Evolutionary conservation across 2,888 invertebrate genomes (phyloP), one percentile per base, ranked within the genome.

Genomic region (Melieria crassipennis): DNA sequence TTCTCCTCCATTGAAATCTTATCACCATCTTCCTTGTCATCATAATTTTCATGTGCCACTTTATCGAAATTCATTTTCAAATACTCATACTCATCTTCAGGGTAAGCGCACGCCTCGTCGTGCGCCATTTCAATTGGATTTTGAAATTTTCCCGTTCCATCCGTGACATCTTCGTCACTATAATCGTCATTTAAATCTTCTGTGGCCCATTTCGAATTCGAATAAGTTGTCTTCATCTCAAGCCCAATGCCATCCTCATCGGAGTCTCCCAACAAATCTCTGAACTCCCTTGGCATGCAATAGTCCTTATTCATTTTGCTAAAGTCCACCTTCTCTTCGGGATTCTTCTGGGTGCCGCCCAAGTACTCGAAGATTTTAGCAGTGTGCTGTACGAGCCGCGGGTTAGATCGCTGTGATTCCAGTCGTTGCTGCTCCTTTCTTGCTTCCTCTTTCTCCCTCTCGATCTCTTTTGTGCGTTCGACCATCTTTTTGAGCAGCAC

Each of bases 401-500:
- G 46, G 6, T 61, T 70, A 30, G 30, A 30, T 30, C 30, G 6
- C 61, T 60, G 55, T 61, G 10, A 47, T 55, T 52, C 11, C 52
- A 4, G 47, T 2, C 47, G 47, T 62, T 45, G 43, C n/a, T 61
- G 48, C 7, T n/a, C 45, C 16, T 9, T 30, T 7, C 64, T 48
- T 1, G 45, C 42, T 45, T 65, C 55, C 55, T 64, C 45, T 9
- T 67, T 50, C 11, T 73, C 71, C 4, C 55, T 65, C 9, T 73
- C 78, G 5, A 71, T 71, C 46, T 75, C 71, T n/a, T 73, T 77
- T 62, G 79, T 76, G 7, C 81, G 80, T 13, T 79, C 75, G 30
- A 80, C 72, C 58, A 82, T 76, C 70, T 76, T 77, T 30, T 78
- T 75, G 0, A 82, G 52, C n/a, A 82, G 68, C 9, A 77, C 70